Evolutionary conservation across 1,140 invertebrate genomes (phyloP).

Genomic region (Aleiodes sp.): DNA sequence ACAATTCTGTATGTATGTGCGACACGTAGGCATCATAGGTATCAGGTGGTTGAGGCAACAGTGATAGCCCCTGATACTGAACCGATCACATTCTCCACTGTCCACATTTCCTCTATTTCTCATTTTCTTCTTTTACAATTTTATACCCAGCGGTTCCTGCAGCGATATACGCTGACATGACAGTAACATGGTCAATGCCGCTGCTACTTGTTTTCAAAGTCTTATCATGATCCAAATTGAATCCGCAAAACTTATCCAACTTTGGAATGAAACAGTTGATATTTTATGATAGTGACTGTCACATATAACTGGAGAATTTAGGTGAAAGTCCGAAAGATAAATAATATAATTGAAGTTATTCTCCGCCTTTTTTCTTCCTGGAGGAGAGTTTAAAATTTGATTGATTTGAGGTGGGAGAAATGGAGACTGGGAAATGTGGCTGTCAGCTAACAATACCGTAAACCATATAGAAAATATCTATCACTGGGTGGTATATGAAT

Average conservation of each 20-base stretch:
- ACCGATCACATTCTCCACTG: no score
- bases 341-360: constrained; percentile 1
- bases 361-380: no score
- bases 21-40: constrained; percentile 14
- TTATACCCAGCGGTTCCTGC: background rate
- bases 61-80: background rate
- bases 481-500: background rate
- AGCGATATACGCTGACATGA: constrained; percentile 4
- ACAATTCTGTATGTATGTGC: background rate
- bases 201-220: background rate
- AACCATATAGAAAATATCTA: background rate
- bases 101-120: background rate
- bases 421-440: background rate
- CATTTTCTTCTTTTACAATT: background rate
- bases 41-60: constrained; percentile 14
- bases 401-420: background rate
- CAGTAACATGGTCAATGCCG: constrained; percentile 14
- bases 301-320: background rate
- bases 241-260: background rate
- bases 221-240: constrained; percentile 9
- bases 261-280: background rate
- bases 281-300: no score
- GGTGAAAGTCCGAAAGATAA: background rate
- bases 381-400: background rate
- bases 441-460: background rate